Conservation (phyloP, 1,140 invertebrate species). For the Drosophila arawakana region DNA sequence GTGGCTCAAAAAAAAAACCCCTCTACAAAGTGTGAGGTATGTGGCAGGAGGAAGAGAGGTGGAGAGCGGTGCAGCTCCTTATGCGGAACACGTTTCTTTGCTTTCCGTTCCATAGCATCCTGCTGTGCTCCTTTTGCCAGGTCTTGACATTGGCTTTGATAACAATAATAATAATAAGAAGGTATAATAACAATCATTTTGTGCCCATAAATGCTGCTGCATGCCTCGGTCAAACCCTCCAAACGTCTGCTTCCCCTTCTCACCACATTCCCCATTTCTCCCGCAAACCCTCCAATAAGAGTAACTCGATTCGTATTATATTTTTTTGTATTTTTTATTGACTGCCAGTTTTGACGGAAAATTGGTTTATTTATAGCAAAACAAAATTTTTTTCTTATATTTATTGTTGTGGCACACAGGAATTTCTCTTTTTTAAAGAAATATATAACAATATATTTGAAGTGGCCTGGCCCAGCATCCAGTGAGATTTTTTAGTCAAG, state of each 20-base stretch:
- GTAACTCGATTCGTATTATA: slow-evolving; percentile 23
- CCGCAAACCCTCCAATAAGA: slow-evolving; percentile 17
- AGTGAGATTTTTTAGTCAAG: slow-evolving; percentile 35
- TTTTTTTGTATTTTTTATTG: slow-evolving; percentile 54
- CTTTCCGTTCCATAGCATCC: slow-evolving; percentile 34
- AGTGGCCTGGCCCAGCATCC: slow-evolving; percentile 14
- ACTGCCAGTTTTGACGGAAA: slow-evolving; percentile 57
- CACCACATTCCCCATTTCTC: background rate
- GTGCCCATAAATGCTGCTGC: slow-evolving; percentile 58
- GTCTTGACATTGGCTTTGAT: slow-evolving; percentile 70
- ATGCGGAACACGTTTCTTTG: slow-evolving; percentile 60
- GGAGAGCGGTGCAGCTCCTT: slow-evolving; percentile 32
- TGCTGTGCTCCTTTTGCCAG: slow-evolving; percentile 32
- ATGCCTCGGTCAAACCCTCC: slow-evolving; percentile 16
- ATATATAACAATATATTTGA: slow-evolving; percentile 42
- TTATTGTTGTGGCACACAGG: slow-evolving; percentile 48
- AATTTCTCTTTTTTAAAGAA: slow-evolving; percentile 34
- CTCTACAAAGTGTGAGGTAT: background rate
- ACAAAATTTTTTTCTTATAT: slow-evolving; percentile 65
- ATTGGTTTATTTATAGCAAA: slow-evolving; percentile 69
- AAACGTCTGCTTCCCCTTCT: too few relatives aligned
- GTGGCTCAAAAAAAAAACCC: background rate
- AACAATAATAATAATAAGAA: slow-evolving; percentile 72
- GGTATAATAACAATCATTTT: slow-evolving; percentile 77
- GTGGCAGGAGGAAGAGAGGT: background rate